phyloP scores from a whole-genome alignment of 2,888 invertebrate species.

The Morpho helenor region DNA sequence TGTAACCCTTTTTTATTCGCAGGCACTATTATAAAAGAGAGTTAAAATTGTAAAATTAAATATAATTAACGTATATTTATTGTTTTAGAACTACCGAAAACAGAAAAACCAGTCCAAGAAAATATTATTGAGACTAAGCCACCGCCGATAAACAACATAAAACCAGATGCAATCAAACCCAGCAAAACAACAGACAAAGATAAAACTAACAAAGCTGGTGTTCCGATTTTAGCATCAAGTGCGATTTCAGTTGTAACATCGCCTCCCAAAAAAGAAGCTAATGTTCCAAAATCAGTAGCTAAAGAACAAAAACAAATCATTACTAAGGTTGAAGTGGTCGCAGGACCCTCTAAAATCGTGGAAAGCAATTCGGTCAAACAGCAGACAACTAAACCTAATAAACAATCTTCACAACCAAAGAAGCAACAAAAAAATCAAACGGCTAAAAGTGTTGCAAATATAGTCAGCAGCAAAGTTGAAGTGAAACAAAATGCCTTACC shows the following conservation, averaged over 20 bases:
- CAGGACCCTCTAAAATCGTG: conserved; percentile 71
- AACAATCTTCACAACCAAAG: conserved; percentile 43
- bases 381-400: conserved; percentile 45
- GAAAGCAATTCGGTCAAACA: conserved; percentile 54
- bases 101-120: conserved; percentile 64
- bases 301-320: conserved; percentile 71
- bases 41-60: not conserved
- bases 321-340: conserved; percentile 78
- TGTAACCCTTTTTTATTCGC: too few relatives aligned
- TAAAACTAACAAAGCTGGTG: conserved; percentile 58
- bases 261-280: conserved; percentile 63
- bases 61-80: conserved; percentile 17
- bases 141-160: conserved; percentile 52
- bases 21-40: too few relatives aligned
- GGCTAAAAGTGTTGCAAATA: conserved; percentile 58
- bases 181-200: conserved; percentile 64
- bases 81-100: conserved; percentile 64
- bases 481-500: conserved; percentile 60
- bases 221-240: conserved; percentile 56
- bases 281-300: conserved; percentile 64
- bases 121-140: conserved; percentile 73
- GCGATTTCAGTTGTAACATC: conserved; percentile 61
- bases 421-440: conserved; percentile 55
- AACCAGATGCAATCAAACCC: conserved; percentile 68
- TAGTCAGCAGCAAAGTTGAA: conserved; percentile 72